Conservation (phyloP, 1,140 invertebrate species). For the Bursaphelenchus mucronatus region DNA sequence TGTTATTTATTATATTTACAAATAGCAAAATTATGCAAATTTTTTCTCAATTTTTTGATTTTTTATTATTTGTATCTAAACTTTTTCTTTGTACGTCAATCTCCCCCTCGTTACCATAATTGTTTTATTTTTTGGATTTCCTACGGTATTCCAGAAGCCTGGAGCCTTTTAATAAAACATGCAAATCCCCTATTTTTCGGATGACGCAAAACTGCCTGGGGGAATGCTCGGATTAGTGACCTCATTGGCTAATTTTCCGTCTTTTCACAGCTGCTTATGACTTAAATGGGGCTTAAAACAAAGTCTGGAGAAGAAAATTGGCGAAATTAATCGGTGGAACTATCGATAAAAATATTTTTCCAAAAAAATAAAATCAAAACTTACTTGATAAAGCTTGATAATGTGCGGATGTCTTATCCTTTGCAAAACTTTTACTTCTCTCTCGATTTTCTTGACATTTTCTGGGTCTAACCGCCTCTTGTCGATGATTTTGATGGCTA, state of each 20-base stretch:
- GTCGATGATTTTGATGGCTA: conserved; percentile 95
- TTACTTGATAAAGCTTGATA: conserved; percentile 69
- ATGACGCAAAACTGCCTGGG: no score
- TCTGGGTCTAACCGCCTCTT: conserved; percentile 82
- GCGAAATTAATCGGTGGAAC: no score
- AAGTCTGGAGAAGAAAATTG: neutral
- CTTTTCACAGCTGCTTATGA: no score
- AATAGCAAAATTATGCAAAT: conserved; percentile 2
- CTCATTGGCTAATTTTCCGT: no score
- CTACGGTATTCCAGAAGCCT: no score
- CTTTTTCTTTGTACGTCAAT: no score
- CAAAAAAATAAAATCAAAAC: conserved; percentile 10
- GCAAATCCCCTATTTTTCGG: no score
- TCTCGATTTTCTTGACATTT: conserved; percentile 51
- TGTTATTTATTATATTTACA: conserved; percentile 2
- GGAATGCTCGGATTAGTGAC: no score
- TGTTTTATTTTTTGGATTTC: no score
- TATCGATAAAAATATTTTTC: neutral
- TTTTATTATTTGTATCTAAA: conserved; percentile 3
- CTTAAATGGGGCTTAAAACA: no score
- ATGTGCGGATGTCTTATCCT: conserved; percentile 84
- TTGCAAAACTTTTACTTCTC: conserved; percentile 75
- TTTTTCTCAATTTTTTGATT: conserved; percentile 3
- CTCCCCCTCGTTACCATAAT: no score
- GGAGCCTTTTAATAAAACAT: no score